Percentiles rank a stretch among this genome's conserved stretches.
Conservation (phyloP, 2,113 vertebrate genomes). For the Coptodon rendalli region DNA sequence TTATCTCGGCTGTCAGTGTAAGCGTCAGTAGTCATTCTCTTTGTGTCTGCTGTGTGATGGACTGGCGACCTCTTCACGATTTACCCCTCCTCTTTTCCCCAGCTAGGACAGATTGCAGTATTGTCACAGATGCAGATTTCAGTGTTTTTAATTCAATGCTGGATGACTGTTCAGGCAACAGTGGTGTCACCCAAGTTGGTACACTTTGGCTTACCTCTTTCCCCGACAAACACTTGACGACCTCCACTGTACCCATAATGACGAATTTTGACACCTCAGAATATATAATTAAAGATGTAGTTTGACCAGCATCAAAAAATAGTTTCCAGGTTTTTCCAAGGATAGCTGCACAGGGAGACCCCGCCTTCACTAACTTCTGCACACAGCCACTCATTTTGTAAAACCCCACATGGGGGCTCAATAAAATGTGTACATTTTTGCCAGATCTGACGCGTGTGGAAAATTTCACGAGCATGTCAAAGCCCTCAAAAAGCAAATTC, state of each 20-base stretch:
- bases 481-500: too few relatives aligned
- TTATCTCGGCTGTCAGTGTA: not conserved
- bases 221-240: not conserved
- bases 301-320: not conserved
- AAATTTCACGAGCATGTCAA: too few relatives aligned
- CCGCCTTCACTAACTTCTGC: not conserved
- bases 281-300: not conserved
- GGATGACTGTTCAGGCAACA: not conserved
- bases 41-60: not conserved
- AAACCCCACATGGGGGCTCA: not conserved
- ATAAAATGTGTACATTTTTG: not conserved
- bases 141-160: not conserved
- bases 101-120: not conserved
- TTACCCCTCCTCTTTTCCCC: not conserved
- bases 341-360: not conserved
- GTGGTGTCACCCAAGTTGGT: not conserved
- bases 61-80: not conserved
- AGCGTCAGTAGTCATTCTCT: not conserved
- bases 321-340: not conserved
- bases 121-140: not conserved
- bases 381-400: not conserved
- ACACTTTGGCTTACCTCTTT: not conserved
- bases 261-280: not conserved
- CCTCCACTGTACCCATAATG: not conserved
- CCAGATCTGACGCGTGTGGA: not conserved